Conservation (phyloP, 2,113 vertebrate species). For the Anoplopoma fimbria region DNA sequence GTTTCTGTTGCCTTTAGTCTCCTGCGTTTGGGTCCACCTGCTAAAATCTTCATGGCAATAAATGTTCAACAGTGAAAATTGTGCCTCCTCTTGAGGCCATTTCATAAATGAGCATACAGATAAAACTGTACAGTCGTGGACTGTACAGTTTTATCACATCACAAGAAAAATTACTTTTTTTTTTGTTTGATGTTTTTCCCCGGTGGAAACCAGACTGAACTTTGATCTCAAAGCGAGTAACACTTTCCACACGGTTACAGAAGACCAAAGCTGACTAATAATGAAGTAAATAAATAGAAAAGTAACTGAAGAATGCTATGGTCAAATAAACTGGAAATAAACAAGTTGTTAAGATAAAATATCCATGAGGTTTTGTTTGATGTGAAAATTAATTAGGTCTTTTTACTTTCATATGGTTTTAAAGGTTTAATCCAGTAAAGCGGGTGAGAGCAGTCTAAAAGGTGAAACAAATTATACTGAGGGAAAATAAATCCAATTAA, state of each 20-base stretch:
- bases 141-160: too few species aligned
- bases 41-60: too few species aligned
- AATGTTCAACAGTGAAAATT: too few species aligned
- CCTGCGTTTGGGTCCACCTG: too few species aligned
- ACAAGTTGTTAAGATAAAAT: too few species aligned
- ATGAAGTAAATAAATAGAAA: background rate
- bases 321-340: background rate
- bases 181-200: too few species aligned
- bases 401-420: background rate
- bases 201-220: background rate
- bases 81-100: background rate
- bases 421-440: background rate
- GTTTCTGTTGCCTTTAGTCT: too few species aligned
- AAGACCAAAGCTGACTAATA: background rate
- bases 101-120: background rate
- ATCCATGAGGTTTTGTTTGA: background rate
- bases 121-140: background rate
- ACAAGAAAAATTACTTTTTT: too few species aligned
- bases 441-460: background rate
- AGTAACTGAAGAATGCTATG: background rate
- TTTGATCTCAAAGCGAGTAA: background rate
- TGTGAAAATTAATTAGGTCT: too few species aligned
- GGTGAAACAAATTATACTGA: background rate
- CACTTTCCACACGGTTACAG: accelerated
- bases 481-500: background rate